Evolutionary conservation across 2,113 vertebrate species (phyloP).

Genomic region (Porphyrio hochstetteri): DNA sequence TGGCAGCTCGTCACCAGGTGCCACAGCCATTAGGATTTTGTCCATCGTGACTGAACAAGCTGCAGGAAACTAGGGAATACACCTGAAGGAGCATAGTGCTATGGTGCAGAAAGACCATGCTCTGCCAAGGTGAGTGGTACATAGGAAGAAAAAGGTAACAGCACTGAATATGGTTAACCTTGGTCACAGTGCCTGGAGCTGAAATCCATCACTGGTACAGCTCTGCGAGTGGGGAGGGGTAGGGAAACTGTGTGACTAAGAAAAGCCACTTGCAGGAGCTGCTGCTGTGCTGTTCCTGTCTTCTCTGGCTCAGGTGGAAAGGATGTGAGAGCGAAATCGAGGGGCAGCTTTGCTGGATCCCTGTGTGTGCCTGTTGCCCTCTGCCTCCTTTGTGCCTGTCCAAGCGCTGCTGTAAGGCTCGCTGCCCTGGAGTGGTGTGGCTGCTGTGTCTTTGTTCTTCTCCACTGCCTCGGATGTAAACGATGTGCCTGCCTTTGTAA

Average conservation of each 20-base stretch:
- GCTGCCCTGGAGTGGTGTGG: not conserved
- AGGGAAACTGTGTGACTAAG: not conserved
- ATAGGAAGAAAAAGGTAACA: not conserved
- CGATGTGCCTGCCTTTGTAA: not conserved
- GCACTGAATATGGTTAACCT: not conserved
- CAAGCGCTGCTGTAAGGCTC: not conserved
- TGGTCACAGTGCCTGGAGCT: not conserved
- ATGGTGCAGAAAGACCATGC: not conserved
- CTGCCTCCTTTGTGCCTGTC: not conserved
- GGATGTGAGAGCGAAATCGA: not conserved
- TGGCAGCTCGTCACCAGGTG: not conserved
- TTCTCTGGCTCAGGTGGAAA: not conserved
- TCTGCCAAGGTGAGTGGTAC: not conserved
- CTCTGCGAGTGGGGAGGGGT: not conserved
- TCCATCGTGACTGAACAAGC: not conserved
- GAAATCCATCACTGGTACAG: not conserved
- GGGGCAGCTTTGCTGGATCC: not conserved
- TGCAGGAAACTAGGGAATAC: not conserved
- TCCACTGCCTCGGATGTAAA: not conserved
- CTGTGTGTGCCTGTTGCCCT: not conserved
- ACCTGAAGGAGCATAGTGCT: accelerated
- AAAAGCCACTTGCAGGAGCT: not conserved
- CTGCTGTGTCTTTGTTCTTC: not conserved
- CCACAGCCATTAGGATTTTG: not conserved
- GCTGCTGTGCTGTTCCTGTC: not conserved